Conservation (phyloP, 2,888 invertebrate genomes). For the Eilema griseolum region DNA sequence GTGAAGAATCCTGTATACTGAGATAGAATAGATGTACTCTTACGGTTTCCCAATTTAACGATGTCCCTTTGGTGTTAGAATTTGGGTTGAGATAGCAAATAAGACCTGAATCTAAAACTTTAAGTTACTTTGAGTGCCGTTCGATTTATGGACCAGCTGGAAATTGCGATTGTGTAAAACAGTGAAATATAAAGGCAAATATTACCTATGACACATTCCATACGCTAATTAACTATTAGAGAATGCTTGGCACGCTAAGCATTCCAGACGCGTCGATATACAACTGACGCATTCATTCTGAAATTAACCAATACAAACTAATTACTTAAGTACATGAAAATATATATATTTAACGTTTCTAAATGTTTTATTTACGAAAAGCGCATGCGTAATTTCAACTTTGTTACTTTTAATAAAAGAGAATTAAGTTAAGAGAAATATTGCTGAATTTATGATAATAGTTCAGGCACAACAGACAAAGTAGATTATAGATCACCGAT, state of each 20-base stretch:
- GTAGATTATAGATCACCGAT: too few species aligned
- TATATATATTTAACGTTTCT: too few species aligned
- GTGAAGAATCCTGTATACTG: constrained; percentile 64
- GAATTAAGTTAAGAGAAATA: too few species aligned
- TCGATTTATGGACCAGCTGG: neutral
- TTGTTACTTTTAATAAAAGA: neutral
- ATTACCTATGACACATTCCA: constrained; percentile 2
- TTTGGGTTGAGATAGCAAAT: constrained; percentile 51
- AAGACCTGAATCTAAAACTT: constrained; percentile 41
- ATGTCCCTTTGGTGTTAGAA: constrained; percentile 44
- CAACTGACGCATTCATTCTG: neutral
- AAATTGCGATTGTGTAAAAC: neutral
- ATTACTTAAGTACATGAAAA: too few species aligned
- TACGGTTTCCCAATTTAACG: constrained; percentile 58
- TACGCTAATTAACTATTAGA: neutral
- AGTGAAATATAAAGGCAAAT: neutral
- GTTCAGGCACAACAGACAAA: too few species aligned
- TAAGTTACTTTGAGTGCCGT: constrained; percentile 32
- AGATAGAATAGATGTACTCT: constrained; percentile 59
- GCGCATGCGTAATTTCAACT: neutral
- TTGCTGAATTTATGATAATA: too few species aligned
- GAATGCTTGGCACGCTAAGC: neutral
- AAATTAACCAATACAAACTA: neutral
- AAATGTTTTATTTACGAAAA: neutral
- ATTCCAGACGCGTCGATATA: constrained; percentile 4